Percentiles rank a stretch among this genome's conserved stretches.
These are phyloP conservation scores for Cynoglossus semilaevis DNA, from an alignment of 2,113 vertebrate species.

Conservation along the genomic window DNA sequence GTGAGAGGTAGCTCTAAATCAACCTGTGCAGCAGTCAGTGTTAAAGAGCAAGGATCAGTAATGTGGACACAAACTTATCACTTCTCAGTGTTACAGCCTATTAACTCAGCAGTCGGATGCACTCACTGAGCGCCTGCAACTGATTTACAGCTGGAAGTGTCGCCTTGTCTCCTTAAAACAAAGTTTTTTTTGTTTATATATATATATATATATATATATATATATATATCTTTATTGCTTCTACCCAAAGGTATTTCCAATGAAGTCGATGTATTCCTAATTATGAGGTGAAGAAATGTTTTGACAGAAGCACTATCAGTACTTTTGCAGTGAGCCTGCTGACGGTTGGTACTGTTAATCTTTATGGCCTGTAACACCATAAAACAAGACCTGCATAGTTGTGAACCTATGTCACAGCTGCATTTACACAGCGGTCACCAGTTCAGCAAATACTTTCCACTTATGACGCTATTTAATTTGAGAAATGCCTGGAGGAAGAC, in stretches of 20 bases:
- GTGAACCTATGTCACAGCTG: constrained; percentile 7
- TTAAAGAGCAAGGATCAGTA: neutral
- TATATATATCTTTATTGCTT: neutral
- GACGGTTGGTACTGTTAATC: constrained; percentile 18
- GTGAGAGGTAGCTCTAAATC: neutral
- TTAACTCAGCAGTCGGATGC: constrained; percentile 3
- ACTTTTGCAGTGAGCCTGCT: neutral
- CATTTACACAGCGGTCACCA: constrained; percentile 2
- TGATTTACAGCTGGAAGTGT: constrained; percentile 15
- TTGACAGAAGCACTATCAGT: neutral
- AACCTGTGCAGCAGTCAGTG: neutral
- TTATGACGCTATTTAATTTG: neutral
- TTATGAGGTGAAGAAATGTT: neutral
- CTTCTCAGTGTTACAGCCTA: neutral
- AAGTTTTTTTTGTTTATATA: neutral
- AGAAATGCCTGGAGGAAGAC: neutral
- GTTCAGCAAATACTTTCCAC: constrained; percentile 3
- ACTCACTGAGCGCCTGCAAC: neutral
- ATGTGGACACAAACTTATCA: neutral
- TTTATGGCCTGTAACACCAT: constrained; percentile 18
- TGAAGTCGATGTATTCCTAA: constrained; percentile 3
- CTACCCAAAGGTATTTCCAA: neutral
- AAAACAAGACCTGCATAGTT: constrained; percentile 7
- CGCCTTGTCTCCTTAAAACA: neutral
- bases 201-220: too few relatives aligned